Evolutionary conservation across 1,140 invertebrate species (phyloP), one percentile per base, ranked within the genome.

Genomic region (Zaprionus davidi): DNA sequence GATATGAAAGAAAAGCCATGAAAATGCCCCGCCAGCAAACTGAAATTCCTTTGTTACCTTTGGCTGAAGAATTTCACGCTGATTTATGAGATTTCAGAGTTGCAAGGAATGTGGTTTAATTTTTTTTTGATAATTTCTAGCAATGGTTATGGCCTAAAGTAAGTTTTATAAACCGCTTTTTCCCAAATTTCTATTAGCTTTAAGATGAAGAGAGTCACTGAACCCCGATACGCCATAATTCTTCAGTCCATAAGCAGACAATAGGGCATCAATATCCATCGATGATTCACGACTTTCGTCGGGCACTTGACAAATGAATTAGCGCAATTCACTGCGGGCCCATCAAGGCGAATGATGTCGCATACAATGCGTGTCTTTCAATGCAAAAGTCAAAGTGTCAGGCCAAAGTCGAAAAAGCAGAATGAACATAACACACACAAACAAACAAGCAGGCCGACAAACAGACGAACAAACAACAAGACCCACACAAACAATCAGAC

Each of bases 291-390:
- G 55, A 36, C 36, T 75, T 51, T 58, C 46, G 1, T 24, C 41
- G 65, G 46, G 68, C 84, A 83, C 81, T 88, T 88, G 84, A 88
- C 85, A 90, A 88, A 88, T 88, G 84, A 88, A 90, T 90, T 87
- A 76, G 85, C 78, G 70, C 81, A 78, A 84, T 76, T 88, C 84
- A 68, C 68, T 76, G 12, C 22, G 56, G 38, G 57, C 64, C 53
- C 44, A 75, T 66, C 51, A 44, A 60, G 36, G 58, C 67, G 38
- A 78, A 66, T 78, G 82, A 76, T 78, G 28, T 76, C 66, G 71
- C 66, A 79, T 77, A 90, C 85, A 90, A 90, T 85, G 76, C 73
- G 72, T 49, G 85, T 72, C 85, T 85, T 77, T 90, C 81, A 85
- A 85, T 85, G 78, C 81, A 70, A 76, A 75, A 82, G 85, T 81